A percentile compares a stretch with the other conserved stretches of the same genome.
These are phyloP conservation scores for Styela clava DNA, from an alignment of 23 tunicate species.

Conservation along the genomic window DNA sequence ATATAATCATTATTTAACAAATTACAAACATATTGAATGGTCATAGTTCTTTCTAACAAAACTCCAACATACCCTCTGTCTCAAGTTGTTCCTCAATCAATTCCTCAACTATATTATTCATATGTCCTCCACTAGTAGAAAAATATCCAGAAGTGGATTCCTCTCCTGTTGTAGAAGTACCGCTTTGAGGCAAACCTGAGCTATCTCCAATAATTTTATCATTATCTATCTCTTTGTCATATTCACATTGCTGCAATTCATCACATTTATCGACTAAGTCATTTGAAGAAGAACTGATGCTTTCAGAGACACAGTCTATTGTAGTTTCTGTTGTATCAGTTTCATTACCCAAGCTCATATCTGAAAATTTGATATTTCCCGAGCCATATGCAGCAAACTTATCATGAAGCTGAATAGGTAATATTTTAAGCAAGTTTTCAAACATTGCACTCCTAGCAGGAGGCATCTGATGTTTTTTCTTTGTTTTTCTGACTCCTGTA, in stretches of 20 bases:
- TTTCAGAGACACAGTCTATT: neutral
- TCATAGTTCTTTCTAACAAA: too few relatives aligned
- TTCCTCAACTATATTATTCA: neutral
- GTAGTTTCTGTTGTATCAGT: neutral
- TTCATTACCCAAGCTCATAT: conserved; percentile 2
- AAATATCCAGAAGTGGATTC: neutral
- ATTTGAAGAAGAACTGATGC: neutral
- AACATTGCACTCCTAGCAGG: neutral
- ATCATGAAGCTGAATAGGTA: neutral
- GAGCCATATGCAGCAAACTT: neutral
- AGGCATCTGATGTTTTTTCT: neutral
- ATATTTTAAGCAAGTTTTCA: neutral
- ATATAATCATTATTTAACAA: too few relatives aligned
- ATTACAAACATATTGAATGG: too few relatives aligned
- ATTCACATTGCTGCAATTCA: neutral
- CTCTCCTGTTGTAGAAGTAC: neutral
- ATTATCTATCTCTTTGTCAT: neutral
- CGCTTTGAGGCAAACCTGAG: neutral
- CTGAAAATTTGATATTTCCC: neutral
- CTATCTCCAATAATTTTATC: neutral
- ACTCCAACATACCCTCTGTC: too few relatives aligned
- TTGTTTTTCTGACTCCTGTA: neutral
- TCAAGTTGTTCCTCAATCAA: too few relatives aligned
- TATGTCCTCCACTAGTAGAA: neutral
- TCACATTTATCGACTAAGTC: neutral